These are phyloP conservation scores for Andrena minutula DNA, from an alignment of 2,888 invertebrate genomes.

Conservation along the genomic window DNA sequence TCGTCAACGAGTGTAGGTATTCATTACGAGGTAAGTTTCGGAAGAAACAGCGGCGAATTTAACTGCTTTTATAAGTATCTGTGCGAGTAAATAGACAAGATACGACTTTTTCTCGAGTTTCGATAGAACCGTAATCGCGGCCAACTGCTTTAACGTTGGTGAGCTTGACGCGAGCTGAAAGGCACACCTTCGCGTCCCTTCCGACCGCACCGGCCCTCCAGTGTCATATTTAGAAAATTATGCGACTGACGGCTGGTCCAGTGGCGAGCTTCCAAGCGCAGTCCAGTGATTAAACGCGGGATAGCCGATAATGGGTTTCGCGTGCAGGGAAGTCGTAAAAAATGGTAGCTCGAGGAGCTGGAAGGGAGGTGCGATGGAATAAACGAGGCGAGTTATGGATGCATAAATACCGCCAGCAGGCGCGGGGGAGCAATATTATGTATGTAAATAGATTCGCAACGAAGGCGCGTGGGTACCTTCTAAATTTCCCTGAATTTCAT, in stretches of 20 bases:
- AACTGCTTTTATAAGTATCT: conserved; percentile 7
- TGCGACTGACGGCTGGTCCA: not conserved
- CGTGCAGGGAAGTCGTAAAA: conserved; percentile 18
- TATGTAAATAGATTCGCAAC: conserved; percentile 40
- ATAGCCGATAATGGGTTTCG: conserved; percentile 19
- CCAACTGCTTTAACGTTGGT: conserved; percentile 41
- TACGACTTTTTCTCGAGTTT: conserved; percentile 36
- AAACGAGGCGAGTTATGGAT: conserved; percentile 39
- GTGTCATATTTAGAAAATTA: not conserved
- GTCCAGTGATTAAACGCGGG: conserved; percentile 19
- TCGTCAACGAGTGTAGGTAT: too few species aligned
- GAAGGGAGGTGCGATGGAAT: conserved; percentile 14
- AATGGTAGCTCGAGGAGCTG: not conserved
- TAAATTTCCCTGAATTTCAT: conserved; percentile 39
- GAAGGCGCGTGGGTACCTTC: not conserved
- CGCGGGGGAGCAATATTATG: conserved; percentile 40
- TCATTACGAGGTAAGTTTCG: not conserved
- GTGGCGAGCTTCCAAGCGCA: not conserved
- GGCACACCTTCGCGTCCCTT: conserved; percentile 13
- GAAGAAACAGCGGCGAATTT: conserved; percentile 9
- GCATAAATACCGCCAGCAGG: conserved; percentile 45
- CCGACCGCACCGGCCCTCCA: conserved; percentile 4
- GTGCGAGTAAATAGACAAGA: conserved; percentile 5
- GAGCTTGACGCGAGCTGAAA: conserved; percentile 36
- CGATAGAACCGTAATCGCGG: conserved; percentile 47